Base-by-base conservation (phyloP, 2,113 vertebrate genomes). In the Stigmatopora nigra region DNA sequence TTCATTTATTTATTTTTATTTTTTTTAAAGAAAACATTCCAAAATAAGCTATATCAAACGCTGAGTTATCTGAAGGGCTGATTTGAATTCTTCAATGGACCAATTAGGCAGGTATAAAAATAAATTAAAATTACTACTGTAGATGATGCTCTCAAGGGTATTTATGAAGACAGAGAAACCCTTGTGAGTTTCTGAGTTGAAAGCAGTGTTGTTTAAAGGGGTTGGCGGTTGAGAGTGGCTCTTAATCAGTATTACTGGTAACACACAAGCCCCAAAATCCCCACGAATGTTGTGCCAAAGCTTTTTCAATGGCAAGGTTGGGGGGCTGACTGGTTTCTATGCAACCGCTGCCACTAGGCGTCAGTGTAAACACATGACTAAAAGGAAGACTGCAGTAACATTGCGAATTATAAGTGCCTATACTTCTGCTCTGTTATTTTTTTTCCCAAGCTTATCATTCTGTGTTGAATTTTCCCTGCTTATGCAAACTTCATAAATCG, bases 291-390 rank as follows among this genome's bases (percentile, higher is more conserved):
- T 88, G 64, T 78, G 72, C 69, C 52, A 53, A 59, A 69, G 36
- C 25, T 36, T 17, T 10, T 53, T 22, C 20, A 53, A 53, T 19
- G 51, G 19, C 51, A 53, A 22, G 11, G 11, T 53, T 53, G 51
- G 5, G 16, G 8, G 4, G 22, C 15, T 67, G 46, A 38, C 36
- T 17, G 13, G 9, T 17, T 22, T 31, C 61, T 67, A 70, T 78
- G 67, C 16, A 14, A 15, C 17, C 10, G 57, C 49, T 55, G 16
- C 82, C 90, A 88, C 88, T 78, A 89, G 88, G 85, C 78, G 82
- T 80, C 82, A 84, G 82, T 86, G 81, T 86, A 8, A 16, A 5
- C 36, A 20, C 38, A 60, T 10, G 20, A 0, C 0, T 7, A 17
- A 64, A n/a, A 68, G 67, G 70, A 72, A 78, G 45, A 73, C 69